Evolutionary conservation across 1,140 invertebrate species (phyloP).

Genomic region (Diorhabda elongata): DNA sequence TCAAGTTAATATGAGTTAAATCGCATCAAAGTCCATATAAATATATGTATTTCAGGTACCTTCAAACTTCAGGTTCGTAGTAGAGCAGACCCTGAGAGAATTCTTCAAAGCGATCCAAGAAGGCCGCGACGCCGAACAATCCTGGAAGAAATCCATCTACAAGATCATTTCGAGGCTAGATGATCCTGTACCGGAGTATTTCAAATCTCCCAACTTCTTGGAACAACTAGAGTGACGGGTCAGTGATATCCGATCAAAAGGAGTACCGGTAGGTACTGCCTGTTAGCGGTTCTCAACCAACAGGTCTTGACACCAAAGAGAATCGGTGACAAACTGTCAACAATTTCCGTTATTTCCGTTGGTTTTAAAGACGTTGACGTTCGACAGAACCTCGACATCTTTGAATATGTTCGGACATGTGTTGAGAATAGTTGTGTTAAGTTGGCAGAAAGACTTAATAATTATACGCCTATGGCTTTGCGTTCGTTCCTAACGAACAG

Average conservation of each 20-base stretch:
- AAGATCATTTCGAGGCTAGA: slow-evolving; percentile 99
- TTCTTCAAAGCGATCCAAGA: slow-evolving; percentile 97
- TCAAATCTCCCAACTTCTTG: slow-evolving; percentile 98
- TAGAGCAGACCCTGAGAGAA: slow-evolving; percentile 94
- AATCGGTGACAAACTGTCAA: slow-evolving; percentile 46
- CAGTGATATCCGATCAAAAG: slow-evolving; percentile 26
- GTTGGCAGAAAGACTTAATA: slow-evolving; percentile 42
- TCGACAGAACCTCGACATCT: slow-evolving; percentile 28
- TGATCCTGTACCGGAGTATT: slow-evolving; percentile 98
- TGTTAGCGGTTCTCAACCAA: slow-evolving; percentile 26
- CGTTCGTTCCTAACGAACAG: slow-evolving; percentile 43
- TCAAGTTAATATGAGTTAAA: no score
- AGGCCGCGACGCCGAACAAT: slow-evolving; percentile 95
- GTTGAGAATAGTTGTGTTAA: slow-evolving; percentile 42
- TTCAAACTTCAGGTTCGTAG: slow-evolving; percentile 91
- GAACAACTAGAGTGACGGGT: slow-evolving; percentile 90
- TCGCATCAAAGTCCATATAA: no score
- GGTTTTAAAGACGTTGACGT: slow-evolving; percentile 33
- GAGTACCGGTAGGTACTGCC: slow-evolving; percentile 27
- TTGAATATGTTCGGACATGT: slow-evolving; percentile 36
- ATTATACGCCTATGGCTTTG: slow-evolving; percentile 37
- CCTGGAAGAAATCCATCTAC: slow-evolving; percentile 99
- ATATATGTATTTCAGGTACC: slow-evolving; percentile 75
- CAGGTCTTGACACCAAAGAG: slow-evolving; percentile 28
- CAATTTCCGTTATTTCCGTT: slow-evolving; percentile 36